phyloP scores from a whole-genome alignment of 30 jellyfish, hydroid and myxozoan genomes.

The Phacellophora camtschatica region DNA sequence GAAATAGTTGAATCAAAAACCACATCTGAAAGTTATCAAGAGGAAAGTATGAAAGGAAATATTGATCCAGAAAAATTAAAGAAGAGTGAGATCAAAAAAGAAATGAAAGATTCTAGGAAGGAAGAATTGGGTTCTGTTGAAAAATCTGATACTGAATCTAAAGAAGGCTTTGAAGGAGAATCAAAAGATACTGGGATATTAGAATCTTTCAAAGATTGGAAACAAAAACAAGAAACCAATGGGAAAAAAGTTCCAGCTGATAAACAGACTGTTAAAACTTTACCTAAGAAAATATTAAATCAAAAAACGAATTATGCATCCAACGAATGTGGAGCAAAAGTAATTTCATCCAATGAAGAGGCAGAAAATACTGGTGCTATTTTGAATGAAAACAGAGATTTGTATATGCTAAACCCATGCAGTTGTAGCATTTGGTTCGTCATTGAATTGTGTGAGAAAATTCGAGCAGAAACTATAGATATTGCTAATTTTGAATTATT shows the following conservation, averaged over 20 bases:
- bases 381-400: slow-evolving; percentile 89
- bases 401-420: slow-evolving; percentile 96
- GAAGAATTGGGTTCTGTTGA: neutral
- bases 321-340: slow-evolving; percentile 96
- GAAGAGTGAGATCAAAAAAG: neutral
- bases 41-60: neutral
- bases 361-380: slow-evolving; percentile 77
- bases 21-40: too few species aligned
- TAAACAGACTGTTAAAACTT: neutral
- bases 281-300: slow-evolving; percentile 11
- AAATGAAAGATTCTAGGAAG: neutral
- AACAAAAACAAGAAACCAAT: slow-evolving; percentile 70
- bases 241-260: slow-evolving; percentile 38
- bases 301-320: slow-evolving; percentile 92
- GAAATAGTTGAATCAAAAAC: neutral
- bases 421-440: slow-evolving; percentile 92
- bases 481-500: slow-evolving; percentile 93
- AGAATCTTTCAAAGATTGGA: slow-evolving; percentile 89
- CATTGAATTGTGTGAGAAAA: slow-evolving; percentile 92
- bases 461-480: slow-evolving; percentile 84
- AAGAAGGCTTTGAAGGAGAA: neutral
- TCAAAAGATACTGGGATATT: slow-evolving; percentile 39
- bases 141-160: neutral
- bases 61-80: neutral
- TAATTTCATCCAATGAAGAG: slow-evolving; percentile 80